phyloP scores from a whole-genome alignment of 2,797 vertebrate species.

The Characodon lateralis region DNA sequence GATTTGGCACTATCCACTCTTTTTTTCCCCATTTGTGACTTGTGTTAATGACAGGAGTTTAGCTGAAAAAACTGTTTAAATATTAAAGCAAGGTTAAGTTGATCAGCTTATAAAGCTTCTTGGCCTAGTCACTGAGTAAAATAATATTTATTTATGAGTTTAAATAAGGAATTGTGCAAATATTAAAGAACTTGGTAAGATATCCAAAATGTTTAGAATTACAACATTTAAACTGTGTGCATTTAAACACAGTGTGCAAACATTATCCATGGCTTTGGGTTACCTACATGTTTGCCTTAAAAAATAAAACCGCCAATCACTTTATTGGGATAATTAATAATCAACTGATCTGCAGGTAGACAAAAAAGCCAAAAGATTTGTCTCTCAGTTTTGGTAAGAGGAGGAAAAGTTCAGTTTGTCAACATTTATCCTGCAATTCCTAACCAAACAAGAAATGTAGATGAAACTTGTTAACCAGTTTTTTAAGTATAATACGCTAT shows the following conservation, averaged over 20 bases:
- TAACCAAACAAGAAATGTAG: too few relatives aligned
- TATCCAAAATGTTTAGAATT: neutral
- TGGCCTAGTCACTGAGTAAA: neutral
- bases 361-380: neutral
- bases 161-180: neutral
- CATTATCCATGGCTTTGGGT: neutral
- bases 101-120: neutral
- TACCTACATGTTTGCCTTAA: neutral
- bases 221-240: neutral
- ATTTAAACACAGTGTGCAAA: neutral
- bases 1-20: slow-evolving; percentile 7
- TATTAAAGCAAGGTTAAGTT: neutral
- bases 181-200: neutral
- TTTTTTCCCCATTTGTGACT: neutral
- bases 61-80: neutral
- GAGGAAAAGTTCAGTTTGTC: neutral
- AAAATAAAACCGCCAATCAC: neutral
- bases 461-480: too few relatives aligned
- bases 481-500: too few relatives aligned
- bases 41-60: neutral
- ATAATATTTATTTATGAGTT: neutral
- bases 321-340: neutral
- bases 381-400: neutral
- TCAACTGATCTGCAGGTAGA: neutral
- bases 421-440: neutral